Conservation (phyloP, 2,113 vertebrate species). For the Muscicapa adusta region DNA sequence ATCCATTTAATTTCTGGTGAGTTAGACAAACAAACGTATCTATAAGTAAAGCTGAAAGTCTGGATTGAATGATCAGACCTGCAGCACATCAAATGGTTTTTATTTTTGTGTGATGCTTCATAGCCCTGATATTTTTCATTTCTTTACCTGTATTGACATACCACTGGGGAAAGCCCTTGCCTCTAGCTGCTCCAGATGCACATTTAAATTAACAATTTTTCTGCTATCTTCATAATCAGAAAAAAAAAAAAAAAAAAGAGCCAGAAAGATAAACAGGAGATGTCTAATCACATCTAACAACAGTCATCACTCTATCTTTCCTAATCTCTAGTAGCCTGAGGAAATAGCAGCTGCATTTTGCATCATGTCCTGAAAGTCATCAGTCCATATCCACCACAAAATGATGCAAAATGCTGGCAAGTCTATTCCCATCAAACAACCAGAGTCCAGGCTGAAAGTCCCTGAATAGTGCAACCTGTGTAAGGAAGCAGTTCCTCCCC, state of each 20-base stretch:
- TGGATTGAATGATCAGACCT: background rate
- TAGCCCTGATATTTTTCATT: background rate
- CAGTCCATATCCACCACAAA: background rate
- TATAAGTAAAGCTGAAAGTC: background rate
- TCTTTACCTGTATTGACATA: background rate
- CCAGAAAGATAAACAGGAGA: background rate
- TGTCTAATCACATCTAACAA: background rate
- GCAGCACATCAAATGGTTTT: background rate
- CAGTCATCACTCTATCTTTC: background rate
- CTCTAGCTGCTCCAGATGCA: background rate
- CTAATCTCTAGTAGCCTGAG: background rate
- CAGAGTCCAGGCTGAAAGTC: background rate
- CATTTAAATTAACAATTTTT: background rate
- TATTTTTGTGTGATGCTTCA: background rate
- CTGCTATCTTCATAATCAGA: background rate
- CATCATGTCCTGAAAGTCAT: background rate
- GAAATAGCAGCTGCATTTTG: background rate
- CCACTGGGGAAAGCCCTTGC: background rate
- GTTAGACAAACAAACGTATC: background rate
- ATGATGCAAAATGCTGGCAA: background rate
- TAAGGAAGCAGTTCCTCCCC: background rate
- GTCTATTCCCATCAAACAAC: background rate
- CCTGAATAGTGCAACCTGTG: background rate
- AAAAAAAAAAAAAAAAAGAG: background rate
- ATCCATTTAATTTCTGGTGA: background rate